A percentile compares a stretch with the other conserved stretches of the same genome.
Conservation (phyloP, 1,140 invertebrate genomes). For the Theocolax elegans region DNA sequence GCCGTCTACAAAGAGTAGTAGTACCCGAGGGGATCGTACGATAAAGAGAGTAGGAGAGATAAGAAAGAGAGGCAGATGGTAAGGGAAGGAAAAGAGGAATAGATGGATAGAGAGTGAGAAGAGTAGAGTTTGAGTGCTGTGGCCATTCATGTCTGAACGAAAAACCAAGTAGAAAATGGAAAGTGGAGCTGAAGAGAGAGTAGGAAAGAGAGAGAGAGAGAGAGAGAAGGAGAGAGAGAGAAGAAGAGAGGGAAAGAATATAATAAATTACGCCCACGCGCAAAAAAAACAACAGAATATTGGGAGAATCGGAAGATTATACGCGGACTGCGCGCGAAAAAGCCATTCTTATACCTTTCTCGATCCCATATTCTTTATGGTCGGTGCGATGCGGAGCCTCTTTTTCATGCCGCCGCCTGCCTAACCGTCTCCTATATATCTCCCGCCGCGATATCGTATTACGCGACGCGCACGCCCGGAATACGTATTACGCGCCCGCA, state of each 20-base stretch:
- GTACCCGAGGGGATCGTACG: slow-evolving; percentile 30
- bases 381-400: slow-evolving; percentile 30
- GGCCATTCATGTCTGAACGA: no score
- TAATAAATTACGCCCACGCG: slow-evolving; percentile 58
- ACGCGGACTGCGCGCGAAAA: slow-evolving; percentile 44
- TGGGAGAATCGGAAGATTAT: slow-evolving; percentile 60
- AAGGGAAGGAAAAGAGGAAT: slow-evolving; percentile 25
- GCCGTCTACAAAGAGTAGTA: slow-evolving; percentile 24
- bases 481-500: slow-evolving; percentile 22
- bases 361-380: slow-evolving; percentile 50
- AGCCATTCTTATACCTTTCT: slow-evolving; percentile 50
- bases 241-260: slow-evolving; percentile 43
- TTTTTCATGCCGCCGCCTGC: slow-evolving; percentile 13
- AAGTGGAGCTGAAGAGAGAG: no score
- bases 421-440: slow-evolving; percentile 18
- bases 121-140: no score
- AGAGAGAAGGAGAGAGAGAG: slow-evolving; percentile 8
- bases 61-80: no score
- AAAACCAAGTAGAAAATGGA: no score
- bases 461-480: slow-evolving; percentile 20
- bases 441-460: slow-evolving; percentile 36
- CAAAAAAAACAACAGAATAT: slow-evolving; percentile 58
- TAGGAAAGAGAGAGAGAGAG: no score
- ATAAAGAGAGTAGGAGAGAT: slow-evolving; percentile 23
- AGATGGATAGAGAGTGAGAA: slow-evolving; percentile 33